phyloP scores from a whole-genome alignment of 1,140 invertebrate species.

The Drosophila rufa region DNA sequence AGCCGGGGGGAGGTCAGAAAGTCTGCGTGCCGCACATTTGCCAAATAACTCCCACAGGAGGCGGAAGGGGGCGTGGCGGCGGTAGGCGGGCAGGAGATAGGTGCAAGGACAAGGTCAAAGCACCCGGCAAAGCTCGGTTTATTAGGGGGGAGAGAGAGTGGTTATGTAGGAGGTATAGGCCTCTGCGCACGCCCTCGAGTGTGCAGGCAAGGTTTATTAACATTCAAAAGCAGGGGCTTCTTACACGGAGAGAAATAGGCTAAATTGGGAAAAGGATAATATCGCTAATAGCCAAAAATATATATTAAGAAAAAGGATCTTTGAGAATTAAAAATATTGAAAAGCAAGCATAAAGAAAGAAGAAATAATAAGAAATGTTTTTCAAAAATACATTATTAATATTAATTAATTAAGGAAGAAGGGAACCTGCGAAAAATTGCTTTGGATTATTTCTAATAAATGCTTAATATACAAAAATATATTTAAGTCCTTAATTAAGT shows the following conservation, averaged over 20 bases:
- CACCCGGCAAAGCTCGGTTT: conserved; percentile 61
- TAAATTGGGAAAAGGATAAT: neutral
- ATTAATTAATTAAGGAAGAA: neutral
- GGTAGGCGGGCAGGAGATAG: conserved; percentile 16
- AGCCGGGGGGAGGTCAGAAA: conserved; percentile 34
- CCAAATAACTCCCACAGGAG: conserved; percentile 71
- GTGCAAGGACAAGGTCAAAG: conserved; percentile 80
- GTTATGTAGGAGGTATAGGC: conserved; percentile 31
- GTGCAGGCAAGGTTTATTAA: conserved; percentile 72
- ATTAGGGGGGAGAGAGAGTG: neutral
- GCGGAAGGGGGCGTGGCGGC: conserved; percentile 25
- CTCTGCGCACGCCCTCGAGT: conserved; percentile 35
- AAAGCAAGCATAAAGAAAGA: neutral
- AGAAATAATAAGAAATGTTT: neutral
- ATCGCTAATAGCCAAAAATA: neutral
- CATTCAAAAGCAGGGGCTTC: conserved; percentile 52
- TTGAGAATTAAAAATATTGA: neutral
- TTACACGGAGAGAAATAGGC: conserved; percentile 7
- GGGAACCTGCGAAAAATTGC: too few relatives aligned
- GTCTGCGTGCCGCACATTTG: conserved; percentile 81
- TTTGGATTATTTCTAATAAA: neutral
- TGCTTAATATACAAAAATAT: neutral
- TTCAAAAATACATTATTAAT: neutral
- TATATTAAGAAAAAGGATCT: conserved; percentile 5
- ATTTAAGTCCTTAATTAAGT: too few relatives aligned